These are phyloP conservation scores for Adineta ricciae DNA, from an alignment of 2,888 invertebrate genomes.

Conservation along the genomic window DNA sequence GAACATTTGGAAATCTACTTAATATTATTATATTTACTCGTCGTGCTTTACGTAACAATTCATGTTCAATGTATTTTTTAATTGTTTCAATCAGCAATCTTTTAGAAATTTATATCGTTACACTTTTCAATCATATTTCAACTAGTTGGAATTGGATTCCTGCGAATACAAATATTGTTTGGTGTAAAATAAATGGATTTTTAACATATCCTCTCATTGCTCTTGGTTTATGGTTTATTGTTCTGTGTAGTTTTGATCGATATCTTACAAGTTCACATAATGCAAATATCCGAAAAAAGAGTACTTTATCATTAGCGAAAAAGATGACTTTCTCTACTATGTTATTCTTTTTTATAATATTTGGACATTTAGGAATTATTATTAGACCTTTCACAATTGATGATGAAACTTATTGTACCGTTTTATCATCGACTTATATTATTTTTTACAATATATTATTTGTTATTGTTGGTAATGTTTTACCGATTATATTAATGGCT, in stretches of 20 bases:
- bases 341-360: background rate
- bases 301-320: background rate
- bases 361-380: too few species aligned
- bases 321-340: background rate
- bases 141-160: background rate
- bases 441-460: too few species aligned
- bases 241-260: background rate
- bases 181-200: background rate
- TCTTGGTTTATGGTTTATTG: background rate
- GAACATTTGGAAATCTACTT: background rate
- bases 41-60: too few species aligned
- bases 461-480: too few species aligned
- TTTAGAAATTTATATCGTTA: background rate
- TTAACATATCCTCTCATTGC: background rate
- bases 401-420: too few species aligned
- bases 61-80: background rate
- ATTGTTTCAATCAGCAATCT: background rate
- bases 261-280: background rate
- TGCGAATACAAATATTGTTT: background rate
- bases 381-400: too few species aligned
- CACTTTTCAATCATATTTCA: background rate
- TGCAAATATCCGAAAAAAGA: background rate
- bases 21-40: background rate
- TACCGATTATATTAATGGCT: too few species aligned
- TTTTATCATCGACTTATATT: too few species aligned